Base-by-base conservation (phyloP, 2,113 vertebrate species). In the Ictalurus furcatus region DNA sequence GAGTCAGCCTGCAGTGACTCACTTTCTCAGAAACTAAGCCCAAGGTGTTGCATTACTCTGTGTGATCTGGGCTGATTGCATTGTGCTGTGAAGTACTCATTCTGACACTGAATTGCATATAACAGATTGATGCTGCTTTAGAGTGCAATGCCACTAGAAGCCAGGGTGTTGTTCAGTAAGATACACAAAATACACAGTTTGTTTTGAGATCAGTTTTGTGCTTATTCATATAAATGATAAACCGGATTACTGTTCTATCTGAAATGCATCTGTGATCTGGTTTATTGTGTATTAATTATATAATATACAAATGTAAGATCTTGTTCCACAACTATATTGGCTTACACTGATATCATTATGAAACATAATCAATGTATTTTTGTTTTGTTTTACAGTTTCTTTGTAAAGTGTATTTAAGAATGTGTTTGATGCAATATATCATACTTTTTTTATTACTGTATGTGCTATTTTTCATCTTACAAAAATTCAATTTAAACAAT, bases 41-140 rank as follows among this genome's bases (percentile, higher is more conserved):
- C 81, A 81, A 88, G 90, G 90, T 89, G 85, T 76, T 73, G 78
- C 85, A 83, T 89, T 83, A 89, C 63, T 37, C 85, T 89, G 79
- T 59, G 40, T 78, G 54, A 89, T 73, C 52, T 76, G 90, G 88
- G 52, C 81, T 87, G 44, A 87, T 88, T 88, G 67, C 37, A 44
- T 71, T 85, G 65, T 81, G 65, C 52, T 82, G 87, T 85, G 87
- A 81, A 74, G 90, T 71, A 91, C 84, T 87, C 69, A 58, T 76
- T 82, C 81, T 88, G 80, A 88, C 90, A 87, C 87, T 44, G 37
- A 63, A 67, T 67, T 85, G 34, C n/a, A n/a, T 91, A 81, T 80
- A 90, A 85, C 69, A 16, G 25, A 78, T 86, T 48, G 30, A 52
- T 37, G 63, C 44, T 4, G 4, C 25, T 58, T 79, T 87, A 23